Conservation (phyloP, 2,113 vertebrate genomes). For the Actenoides lindsayi region DNA sequence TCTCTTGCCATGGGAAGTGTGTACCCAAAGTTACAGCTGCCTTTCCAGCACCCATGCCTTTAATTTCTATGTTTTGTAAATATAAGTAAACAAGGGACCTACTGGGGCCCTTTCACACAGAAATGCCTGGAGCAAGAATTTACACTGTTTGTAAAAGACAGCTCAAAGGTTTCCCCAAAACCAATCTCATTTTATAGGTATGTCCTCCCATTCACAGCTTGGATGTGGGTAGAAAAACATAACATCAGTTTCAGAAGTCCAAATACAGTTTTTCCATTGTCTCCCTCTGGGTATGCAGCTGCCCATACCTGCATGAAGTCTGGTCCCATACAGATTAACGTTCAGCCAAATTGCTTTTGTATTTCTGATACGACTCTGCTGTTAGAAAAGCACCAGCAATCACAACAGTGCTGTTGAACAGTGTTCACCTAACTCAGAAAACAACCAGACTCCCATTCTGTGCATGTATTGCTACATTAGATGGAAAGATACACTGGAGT, state of each 20-base stretch:
- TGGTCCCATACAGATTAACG: not conserved
- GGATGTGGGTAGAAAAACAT: not conserved
- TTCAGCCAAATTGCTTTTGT: conserved; percentile 15
- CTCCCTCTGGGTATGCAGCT: not conserved
- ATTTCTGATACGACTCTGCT: not conserved
- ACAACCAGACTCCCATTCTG: not conserved
- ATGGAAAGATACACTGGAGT: not conserved
- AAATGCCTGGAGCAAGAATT: not conserved
- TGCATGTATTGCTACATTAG: not conserved
- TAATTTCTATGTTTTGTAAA: not conserved
- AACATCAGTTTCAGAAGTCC: not conserved
- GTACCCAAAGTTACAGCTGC: not conserved
- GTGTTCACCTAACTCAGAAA: not conserved
- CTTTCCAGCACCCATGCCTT: not conserved
- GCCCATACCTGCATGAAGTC: not conserved
- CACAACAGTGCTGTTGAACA: not conserved
- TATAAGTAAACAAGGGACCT: not conserved
- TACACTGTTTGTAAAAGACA: not conserved
- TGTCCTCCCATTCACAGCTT: not conserved
- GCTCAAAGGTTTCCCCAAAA: not conserved
- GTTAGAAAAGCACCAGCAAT: not conserved
- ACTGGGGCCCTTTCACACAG: rapidly evolving
- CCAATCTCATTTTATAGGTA: not conserved
- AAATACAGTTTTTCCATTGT: not conserved
- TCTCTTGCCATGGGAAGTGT: not conserved